Conservation (phyloP, 2,797 vertebrate genomes). For the Macrochelys suwanniensis region DNA sequence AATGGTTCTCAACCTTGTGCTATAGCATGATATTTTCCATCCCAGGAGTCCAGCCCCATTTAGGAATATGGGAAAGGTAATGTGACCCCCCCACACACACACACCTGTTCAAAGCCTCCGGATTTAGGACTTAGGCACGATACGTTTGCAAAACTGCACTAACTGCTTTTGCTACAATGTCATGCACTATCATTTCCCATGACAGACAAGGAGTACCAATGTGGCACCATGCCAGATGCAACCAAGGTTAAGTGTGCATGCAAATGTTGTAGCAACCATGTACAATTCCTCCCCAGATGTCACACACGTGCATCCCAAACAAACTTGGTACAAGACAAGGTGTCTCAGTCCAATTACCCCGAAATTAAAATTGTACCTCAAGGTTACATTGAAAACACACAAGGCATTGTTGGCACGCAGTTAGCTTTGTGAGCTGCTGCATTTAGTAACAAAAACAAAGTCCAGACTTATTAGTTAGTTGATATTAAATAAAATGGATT, state of each 20-base stretch:
- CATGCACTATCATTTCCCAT: accelerated
- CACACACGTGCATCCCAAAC: not conserved
- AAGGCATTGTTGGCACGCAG: not conserved
- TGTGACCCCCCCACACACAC: not conserved
- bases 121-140: not conserved
- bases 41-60: not conserved
- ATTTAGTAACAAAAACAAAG: not conserved
- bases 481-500: conserved; percentile 37
- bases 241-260: not conserved
- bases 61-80: not conserved
- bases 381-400: not conserved
- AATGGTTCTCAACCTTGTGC: not conserved
- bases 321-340: not conserved
- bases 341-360: not conserved
- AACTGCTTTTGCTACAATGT: not conserved
- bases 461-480: conserved; percentile 60
- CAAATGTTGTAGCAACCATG: not conserved
- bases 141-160: not conserved
- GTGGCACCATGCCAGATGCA: not conserved
- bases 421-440: conserved; percentile 46
- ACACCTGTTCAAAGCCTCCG: not conserved
- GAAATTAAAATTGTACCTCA: not conserved
- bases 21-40: not conserved
- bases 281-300: not conserved
- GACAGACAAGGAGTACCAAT: not conserved